Conservation (phyloP, 2,888 invertebrate genomes). For the Catocala fraxini region DNA sequence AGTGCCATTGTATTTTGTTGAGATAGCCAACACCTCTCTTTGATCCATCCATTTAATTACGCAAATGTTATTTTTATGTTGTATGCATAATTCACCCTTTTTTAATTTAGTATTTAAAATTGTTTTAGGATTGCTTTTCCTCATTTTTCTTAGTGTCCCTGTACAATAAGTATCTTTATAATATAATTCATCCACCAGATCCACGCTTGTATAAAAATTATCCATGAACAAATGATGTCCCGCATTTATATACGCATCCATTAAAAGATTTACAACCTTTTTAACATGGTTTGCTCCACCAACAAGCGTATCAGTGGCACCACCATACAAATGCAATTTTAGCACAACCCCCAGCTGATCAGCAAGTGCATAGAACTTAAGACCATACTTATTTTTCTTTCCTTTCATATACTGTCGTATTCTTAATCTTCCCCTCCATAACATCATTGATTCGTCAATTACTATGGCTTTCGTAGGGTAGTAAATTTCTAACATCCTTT, state of each 20-base stretch:
- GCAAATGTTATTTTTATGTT: slow-evolving; percentile 11
- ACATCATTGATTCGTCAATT: slow-evolving; percentile 27
- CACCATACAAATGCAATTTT: slow-evolving; percentile 38
- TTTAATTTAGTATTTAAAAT: slow-evolving; percentile 9
- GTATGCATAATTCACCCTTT: slow-evolving; percentile 12
- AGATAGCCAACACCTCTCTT: slow-evolving; percentile 11
- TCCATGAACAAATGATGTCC: slow-evolving; percentile 41
- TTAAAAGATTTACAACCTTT: slow-evolving; percentile 34
- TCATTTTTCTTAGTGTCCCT: slow-evolving; percentile 21
- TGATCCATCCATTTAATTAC: slow-evolving; percentile 11
- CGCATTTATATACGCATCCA: slow-evolving; percentile 9
- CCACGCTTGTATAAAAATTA: slow-evolving; percentile 37
- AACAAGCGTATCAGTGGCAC: slow-evolving; percentile 36
- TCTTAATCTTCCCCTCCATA: slow-evolving; percentile 38
- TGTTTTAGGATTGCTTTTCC: slow-evolving; percentile 31
- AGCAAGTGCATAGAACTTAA: slow-evolving; percentile 38
- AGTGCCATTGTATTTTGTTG: too few relatives aligned
- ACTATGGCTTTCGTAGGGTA: slow-evolving; percentile 15
- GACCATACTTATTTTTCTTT: slow-evolving; percentile 37
- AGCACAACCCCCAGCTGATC: slow-evolving; percentile 32
- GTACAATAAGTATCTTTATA: slow-evolving; percentile 22
- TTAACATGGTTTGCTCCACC: slow-evolving; percentile 38
- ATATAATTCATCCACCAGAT: slow-evolving; percentile 31
- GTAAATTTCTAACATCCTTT: slow-evolving; percentile 16
- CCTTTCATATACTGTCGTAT: slow-evolving; percentile 37